Evolutionary conservation across 2,888 invertebrate genomes (phyloP).

Genomic region (Leucophora obtusa): DNA sequence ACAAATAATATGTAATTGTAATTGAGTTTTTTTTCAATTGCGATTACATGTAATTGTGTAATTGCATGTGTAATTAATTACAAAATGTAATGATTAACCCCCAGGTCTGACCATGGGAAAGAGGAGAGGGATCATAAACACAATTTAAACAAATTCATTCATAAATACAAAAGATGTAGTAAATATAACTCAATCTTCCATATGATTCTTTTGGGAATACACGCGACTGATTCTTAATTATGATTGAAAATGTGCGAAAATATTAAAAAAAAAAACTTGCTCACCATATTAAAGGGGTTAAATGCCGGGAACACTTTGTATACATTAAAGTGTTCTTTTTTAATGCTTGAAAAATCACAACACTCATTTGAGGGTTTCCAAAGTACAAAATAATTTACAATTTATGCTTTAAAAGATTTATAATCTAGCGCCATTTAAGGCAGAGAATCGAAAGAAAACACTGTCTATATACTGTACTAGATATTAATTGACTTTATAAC

Average conservation of each 20-base stretch:
- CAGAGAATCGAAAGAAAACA: not conserved
- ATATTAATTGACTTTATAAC: not conserved
- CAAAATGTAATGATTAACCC: too few relatives aligned
- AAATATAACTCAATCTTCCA: conserved; percentile 47
- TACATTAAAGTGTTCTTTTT: not conserved
- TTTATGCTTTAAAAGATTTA: conserved; percentile 59
- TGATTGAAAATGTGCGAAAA: conserved; percentile 42
- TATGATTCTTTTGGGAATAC: conserved; percentile 31
- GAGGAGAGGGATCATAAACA: conserved; percentile 17
- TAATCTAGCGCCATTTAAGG: conserved; percentile 60
- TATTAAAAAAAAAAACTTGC: conserved; percentile 4
- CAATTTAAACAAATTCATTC: conserved; percentile 40
- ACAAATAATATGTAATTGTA: too few relatives aligned
- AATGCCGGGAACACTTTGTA: conserved; percentile 25
- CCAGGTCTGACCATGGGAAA: too few relatives aligned
- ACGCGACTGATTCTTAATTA: conserved; percentile 51
- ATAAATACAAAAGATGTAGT: conserved; percentile 21
- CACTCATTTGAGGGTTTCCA: conserved; percentile 6
- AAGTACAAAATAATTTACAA: conserved; percentile 39
- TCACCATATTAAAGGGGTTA: conserved; percentile 17
- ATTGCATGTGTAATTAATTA: too few relatives aligned
- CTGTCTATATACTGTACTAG: not conserved
- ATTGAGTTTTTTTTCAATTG: too few relatives aligned
- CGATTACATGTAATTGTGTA: too few relatives aligned
- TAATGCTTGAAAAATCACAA: conserved; percentile 20